phyloP scores from a whole-genome alignment of 2,797 vertebrate genomes.

The Gobionotothen gibberifrons region DNA sequence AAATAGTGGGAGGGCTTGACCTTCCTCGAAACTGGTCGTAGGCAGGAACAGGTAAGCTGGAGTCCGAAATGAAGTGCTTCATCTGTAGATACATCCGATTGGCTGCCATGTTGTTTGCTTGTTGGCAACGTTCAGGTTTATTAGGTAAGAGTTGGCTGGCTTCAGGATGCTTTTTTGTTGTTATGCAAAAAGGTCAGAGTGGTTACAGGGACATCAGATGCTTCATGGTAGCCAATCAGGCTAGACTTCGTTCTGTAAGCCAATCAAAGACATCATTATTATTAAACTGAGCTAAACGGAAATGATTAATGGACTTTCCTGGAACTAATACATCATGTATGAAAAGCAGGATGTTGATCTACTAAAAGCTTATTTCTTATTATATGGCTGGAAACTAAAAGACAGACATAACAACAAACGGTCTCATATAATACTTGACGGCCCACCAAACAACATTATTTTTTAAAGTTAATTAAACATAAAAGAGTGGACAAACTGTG shows the following conservation, averaged over 20 bases:
- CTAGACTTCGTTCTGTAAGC: not conserved
- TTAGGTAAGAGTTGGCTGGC: constrained; percentile 62
- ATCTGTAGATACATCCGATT: constrained; percentile 41
- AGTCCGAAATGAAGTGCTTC: too few relatives aligned
- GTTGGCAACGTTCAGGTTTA: constrained; percentile 36
- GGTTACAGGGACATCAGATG: constrained; percentile 16
- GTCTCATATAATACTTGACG: too few relatives aligned
- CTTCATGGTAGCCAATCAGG: not conserved
- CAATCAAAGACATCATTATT: not conserved
- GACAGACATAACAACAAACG: not conserved
- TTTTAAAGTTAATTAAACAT: not conserved
- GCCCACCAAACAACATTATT: not conserved
- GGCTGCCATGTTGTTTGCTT: constrained; percentile 39
- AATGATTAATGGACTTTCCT: not conserved
- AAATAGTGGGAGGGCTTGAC: too few relatives aligned
- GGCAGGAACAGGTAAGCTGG: too few relatives aligned
- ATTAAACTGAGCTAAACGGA: constrained; percentile 12
- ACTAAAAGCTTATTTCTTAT: not conserved
- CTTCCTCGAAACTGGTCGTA: too few relatives aligned
- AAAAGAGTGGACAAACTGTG: not conserved
- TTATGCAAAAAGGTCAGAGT: constrained; percentile 42
- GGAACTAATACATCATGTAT: not conserved
- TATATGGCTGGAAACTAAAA: not conserved
- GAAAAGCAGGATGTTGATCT: not conserved
- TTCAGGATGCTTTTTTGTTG: constrained; percentile 19